Evolutionary conservation across 2,888 invertebrate genomes (phyloP).

Genomic region (Ptychoptera contaminata): DNA sequence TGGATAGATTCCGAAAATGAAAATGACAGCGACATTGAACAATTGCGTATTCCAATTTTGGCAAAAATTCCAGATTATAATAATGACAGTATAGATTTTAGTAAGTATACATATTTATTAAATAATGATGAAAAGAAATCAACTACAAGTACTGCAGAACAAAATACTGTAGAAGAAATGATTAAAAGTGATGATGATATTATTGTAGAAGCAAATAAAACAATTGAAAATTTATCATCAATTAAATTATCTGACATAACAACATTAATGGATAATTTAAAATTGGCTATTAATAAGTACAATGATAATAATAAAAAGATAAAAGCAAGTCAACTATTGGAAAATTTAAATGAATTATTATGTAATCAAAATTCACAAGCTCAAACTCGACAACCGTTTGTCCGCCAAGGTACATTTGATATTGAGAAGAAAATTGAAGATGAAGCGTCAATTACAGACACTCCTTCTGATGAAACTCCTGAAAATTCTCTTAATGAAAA

Average conservation of each 20-base stretch:
- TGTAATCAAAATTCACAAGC: conserved; percentile 4
- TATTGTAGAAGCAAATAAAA: too few relatives aligned
- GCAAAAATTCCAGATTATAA: too few relatives aligned
- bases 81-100: too few relatives aligned
- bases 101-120: neutral
- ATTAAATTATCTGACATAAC: conserved; percentile 11
- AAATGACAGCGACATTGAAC: conserved; percentile 18
- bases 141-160: neutral
- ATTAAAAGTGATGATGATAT: neutral
- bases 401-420: conserved; percentile 19
- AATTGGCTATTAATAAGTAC: conserved; percentile 13
- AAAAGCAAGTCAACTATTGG: conserved; percentile 14
- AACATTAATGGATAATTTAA: conserved; percentile 14
- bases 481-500: too few relatives aligned
- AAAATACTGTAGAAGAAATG: neutral
- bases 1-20: conserved; percentile 16
- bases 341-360: conserved; percentile 15
- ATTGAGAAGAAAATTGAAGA: conserved; percentile 12
- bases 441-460: too few relatives aligned
- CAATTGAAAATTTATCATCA: too few relatives aligned
- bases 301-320: conserved; percentile 13
- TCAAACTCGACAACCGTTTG: conserved; percentile 11
- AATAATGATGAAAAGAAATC: neutral
- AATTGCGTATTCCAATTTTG: conserved; percentile 18
- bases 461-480: too few relatives aligned